These are phyloP conservation scores for Pseudomugil gertrudae DNA, from an alignment of 2,797 vertebrate species.

Conservation along the genomic window DNA sequence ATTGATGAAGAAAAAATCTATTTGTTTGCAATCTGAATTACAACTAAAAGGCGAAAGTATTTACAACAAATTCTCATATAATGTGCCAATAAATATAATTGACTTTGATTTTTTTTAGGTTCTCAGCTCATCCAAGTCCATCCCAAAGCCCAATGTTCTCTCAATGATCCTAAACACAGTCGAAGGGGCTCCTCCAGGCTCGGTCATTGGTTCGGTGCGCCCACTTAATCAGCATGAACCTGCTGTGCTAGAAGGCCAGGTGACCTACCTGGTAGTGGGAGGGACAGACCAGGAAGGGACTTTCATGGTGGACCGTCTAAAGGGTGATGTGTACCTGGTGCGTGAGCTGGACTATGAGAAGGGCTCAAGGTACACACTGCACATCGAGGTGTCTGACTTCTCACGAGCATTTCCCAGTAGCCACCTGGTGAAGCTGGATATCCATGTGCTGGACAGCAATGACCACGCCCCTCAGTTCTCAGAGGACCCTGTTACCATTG, in stretches of 20 bases:
- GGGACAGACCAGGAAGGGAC: conserved; percentile 87
- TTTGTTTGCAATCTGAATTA: conserved; percentile 7
- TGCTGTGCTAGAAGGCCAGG: conserved; percentile 68
- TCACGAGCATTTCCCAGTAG: conserved; percentile 84
- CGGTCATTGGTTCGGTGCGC: conserved; percentile 88
- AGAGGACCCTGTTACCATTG: conserved; percentile 91
- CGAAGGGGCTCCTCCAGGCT: conserved; percentile 90
- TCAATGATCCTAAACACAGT: conserved; percentile 86
- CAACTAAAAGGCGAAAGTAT: conserved; percentile 8
- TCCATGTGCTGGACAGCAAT: conserved; percentile 92
- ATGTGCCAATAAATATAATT: not conserved
- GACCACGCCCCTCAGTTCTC: conserved; percentile 91
- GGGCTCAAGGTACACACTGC: conserved; percentile 85
- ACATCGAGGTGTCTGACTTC: conserved; percentile 89
- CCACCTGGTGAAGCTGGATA: conserved; percentile 87
- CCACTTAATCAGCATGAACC: conserved; percentile 72
- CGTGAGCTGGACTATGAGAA: conserved; percentile 92
- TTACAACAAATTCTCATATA: not conserved
- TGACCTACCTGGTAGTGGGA: conserved; percentile 91
- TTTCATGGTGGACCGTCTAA: conserved; percentile 90
- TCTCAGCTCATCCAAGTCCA: conserved; percentile 78
- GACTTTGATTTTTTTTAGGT: conserved; percentile 77
- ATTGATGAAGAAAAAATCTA: conserved; percentile 1
- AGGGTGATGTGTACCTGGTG: conserved; percentile 89
- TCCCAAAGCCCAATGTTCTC: conserved; percentile 80